These are phyloP conservation scores for Morphnarchus princeps DNA, from an alignment of 2,113 vertebrate genomes.

Conservation along the genomic window DNA sequence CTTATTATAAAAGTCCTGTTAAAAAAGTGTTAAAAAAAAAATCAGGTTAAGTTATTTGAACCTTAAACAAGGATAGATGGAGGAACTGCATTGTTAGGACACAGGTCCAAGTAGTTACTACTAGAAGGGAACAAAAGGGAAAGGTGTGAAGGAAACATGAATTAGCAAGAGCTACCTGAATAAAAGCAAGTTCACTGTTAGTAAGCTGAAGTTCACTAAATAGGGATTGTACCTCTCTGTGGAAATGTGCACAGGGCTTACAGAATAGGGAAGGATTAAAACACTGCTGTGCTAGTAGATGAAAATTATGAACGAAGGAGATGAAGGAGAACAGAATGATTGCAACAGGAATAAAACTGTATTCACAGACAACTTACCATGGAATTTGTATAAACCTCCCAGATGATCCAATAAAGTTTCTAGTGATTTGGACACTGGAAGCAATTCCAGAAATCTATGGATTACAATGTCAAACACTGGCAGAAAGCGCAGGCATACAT, in stretches of 20 bases:
- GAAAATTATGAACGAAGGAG: neutral
- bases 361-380: conserved; percentile 77
- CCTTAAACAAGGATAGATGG: neutral
- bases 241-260: neutral
- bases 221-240: neutral
- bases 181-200: neutral
- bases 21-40: neutral
- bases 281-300: neutral
- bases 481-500: conserved; percentile 96
- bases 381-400: conserved; percentile 97
- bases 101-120: neutral
- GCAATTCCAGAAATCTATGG: conserved; percentile 96
- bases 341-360: neutral
- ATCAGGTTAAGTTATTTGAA: neutral
- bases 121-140: neutral
- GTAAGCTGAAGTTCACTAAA: neutral
- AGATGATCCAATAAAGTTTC: conserved; percentile 96
- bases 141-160: neutral
- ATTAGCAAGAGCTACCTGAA: neutral
- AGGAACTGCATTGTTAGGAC: neutral
- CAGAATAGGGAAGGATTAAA: neutral
- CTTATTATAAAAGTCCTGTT: neutral
- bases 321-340: neutral
- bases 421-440: conserved; percentile 95
- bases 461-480: conserved; percentile 99